These are phyloP conservation scores for Thera britannica DNA, from an alignment of 2,888 invertebrate genomes.

Conservation along the genomic window DNA sequence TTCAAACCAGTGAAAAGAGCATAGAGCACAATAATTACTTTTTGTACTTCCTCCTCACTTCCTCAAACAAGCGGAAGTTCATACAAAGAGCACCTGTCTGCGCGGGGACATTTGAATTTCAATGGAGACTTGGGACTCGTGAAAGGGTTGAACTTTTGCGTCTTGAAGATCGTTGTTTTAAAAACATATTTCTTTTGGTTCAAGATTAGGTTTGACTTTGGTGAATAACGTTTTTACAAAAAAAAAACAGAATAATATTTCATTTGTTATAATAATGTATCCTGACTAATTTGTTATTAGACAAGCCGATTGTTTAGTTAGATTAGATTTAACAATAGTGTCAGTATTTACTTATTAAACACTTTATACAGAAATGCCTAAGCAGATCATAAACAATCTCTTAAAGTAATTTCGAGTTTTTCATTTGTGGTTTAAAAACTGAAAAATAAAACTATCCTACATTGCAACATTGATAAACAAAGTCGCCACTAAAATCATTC, in stretches of 20 bases:
- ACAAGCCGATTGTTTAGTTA: too few relatives aligned
- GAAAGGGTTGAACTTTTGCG: constrained; percentile 56
- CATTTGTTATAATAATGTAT: too few relatives aligned
- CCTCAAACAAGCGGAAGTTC: constrained; percentile 63
- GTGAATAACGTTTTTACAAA: too few relatives aligned
- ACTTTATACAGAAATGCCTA: too few relatives aligned
- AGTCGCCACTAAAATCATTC: constrained; percentile 36
- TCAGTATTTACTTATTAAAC: too few relatives aligned
- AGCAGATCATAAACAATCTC: too few relatives aligned
- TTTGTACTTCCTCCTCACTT: constrained; percentile 53
- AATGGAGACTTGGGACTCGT: constrained; percentile 53
- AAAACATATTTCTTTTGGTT: constrained; percentile 9
- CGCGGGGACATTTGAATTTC: constrained; percentile 76
- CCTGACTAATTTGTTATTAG: too few relatives aligned
- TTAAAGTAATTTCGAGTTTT: too few relatives aligned
- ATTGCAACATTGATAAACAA: constrained; percentile 34
- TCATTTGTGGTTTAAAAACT: background rate
- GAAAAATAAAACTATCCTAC: background rate
- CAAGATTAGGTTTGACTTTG: background rate
- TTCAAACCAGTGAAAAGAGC: constrained; percentile 39
- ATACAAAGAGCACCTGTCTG: constrained; percentile 70
- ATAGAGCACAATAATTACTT: constrained; percentile 40
- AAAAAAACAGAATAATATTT: too few relatives aligned
- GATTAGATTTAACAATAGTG: too few relatives aligned
- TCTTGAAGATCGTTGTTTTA: constrained; percentile 27